Conservation (phyloP, 1,140 invertebrate genomes). For the Cherax destructor region DNA sequence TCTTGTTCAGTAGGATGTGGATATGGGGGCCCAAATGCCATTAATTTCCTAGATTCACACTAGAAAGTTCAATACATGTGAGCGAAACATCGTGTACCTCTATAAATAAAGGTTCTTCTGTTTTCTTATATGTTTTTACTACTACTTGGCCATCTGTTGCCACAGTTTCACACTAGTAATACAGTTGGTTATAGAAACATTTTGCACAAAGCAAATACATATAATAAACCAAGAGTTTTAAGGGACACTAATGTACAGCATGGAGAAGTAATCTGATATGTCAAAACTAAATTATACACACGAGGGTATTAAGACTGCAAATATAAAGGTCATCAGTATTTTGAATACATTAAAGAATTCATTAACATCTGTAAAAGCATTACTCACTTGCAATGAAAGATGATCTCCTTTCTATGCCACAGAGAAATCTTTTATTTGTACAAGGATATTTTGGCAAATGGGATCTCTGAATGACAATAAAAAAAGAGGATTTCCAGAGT, state of each 20-base stretch:
- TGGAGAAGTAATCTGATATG: neutral
- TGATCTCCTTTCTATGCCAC: neutral
- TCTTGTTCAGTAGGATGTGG: too few species aligned
- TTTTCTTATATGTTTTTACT: too few species aligned
- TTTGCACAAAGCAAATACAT: neutral
- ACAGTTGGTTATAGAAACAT: neutral
- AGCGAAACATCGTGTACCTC: too few species aligned
- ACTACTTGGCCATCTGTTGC: too few species aligned
- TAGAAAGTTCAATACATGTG: too few species aligned
- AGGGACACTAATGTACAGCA: neutral
- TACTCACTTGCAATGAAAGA: neutral
- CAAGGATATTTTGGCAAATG: neutral
- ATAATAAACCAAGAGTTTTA: neutral
- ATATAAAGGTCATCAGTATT: neutral
- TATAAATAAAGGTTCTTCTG: too few species aligned
- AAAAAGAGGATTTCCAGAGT: neutral
- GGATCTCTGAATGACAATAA: neutral
- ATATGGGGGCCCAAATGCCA: too few species aligned
- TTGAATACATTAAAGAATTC: neutral
- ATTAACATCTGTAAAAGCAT: neutral
- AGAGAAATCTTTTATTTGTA: neutral
- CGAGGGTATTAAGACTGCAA: neutral
- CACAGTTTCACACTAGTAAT: neutral
- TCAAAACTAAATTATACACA: neutral
- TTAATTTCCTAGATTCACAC: too few species aligned